Base-by-base conservation (phyloP, 2,888 invertebrate genomes). In the Xestia xanthographa region DNA sequence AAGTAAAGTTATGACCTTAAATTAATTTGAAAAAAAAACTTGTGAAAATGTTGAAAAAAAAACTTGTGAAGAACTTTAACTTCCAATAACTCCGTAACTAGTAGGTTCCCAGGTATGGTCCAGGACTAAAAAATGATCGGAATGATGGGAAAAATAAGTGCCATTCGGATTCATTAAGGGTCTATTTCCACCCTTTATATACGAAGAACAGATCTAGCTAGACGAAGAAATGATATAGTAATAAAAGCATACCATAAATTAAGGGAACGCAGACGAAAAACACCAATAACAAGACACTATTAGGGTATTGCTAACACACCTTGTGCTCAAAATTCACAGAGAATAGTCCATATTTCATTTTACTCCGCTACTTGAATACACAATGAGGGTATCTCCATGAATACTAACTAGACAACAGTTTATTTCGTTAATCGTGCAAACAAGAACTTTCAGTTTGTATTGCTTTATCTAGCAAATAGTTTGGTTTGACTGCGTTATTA, bases 331-430 rank as follows among this genome's bases (percentile, higher is more conserved):
- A 95, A 95, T 95, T 94, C 94, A 93, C 91, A 90, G 92, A 91
- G 95, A 95, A 95, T 93, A 93, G 93, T 94, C 95, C 96, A 96
- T 96, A 96, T 96, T 96, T 96, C 96, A 96, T 96, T 95, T 95
- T 92, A 92, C 89, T 91, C 88, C 95, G 93, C 93, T 87, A 86
- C 90, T 91, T 90, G 96, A 96, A 96, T 96, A 94, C 94, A 92
- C 90, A 96, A 96, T 95, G 95, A 96, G 94, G 88, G 86, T 87
- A 92, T 90, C 89, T 92, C 93, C 92, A 95, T 96, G 96, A 96
- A 96, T 96, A 96, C 95, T 94, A 96, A 96, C 90, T 91, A 95
- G 95, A 91, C 89, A 94, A 94, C 95, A 95, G 95, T 95, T 96
- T 95, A 95, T 95, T 95, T 94, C 94, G 95, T 94, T 96, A 96